Evolutionary conservation across 2,888 invertebrate species (phyloP), one percentile per base, ranked within the genome.

Genomic region (Teinopalpus imperialis): DNA sequence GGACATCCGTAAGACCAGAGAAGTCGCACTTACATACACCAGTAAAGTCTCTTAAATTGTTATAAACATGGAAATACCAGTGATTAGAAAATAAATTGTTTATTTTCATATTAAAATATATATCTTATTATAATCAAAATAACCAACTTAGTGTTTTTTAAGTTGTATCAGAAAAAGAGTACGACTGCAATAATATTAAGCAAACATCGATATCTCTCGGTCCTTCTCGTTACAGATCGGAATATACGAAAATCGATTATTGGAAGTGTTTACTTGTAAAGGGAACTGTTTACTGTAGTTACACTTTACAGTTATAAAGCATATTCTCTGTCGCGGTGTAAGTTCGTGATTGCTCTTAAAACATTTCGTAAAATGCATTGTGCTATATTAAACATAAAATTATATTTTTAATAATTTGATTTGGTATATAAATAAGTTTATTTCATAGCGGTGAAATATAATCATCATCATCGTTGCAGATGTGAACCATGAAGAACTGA

Each of bases 331-430:
- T 43, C 31, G 62, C 57, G 60, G 57, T 52, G 58, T 59, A 67
- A 73, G 63, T 73, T 78, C 67, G 67, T 74, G 69, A 74, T 74
- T 74, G 69, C 63, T 64, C 57, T 62, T 49, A 54, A 49, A 32
- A 42, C 30, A 20, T 39, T 39, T 47, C 32, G 24, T 14, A 37
- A 41, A 32, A 31, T 40, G 26, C 10, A 31, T 34, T 61, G 53
- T 44, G 49, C 48, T 43, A 49, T 9, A 31, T 14, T 18, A 13
- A 24, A 10, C 7, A 20, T 21, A 13, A 14, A 43, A 21, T 35
- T 34, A 27, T 20, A 32, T 41, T 20, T 18, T 21, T 10, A n/a
- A 34, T 34, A 34, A 34, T 34, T 12, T 34, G 21, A 34, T 21
- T 10, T n/a, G n/a, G n/a, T n/a, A n/a, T n/a, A n/a, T n/a, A n/a